Percentiles rank a stretch among this genome's conserved stretches.
Conservation (phyloP, 23 tunicate species). For the Corella eumyota region DNA sequence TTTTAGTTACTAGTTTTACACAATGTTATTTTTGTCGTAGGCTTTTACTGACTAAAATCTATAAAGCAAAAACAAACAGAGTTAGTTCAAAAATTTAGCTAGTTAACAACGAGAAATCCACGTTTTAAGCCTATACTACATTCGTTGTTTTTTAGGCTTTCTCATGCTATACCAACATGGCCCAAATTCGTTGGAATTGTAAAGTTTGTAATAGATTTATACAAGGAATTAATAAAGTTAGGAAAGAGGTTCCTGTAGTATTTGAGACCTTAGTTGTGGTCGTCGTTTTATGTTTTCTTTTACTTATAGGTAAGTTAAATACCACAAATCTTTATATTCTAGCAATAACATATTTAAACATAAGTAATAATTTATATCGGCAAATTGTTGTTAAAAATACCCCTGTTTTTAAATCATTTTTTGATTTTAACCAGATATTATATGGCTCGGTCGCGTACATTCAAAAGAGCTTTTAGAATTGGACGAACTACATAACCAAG, state of each 20-base stretch:
- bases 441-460: conserved; percentile 70
- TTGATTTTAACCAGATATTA: conserved; percentile 36
- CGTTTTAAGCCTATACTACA: too few species aligned
- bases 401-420: not conserved
- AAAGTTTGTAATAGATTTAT: not conserved
- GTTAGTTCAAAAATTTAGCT: too few species aligned
- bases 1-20: too few species aligned
- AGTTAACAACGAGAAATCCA: too few species aligned
- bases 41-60: too few species aligned
- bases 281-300: conserved; percentile 31
- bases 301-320: conserved; percentile 54
- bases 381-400: too few species aligned
- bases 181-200: not conserved
- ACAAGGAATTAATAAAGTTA: conserved; percentile 10
- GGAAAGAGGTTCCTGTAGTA: conserved; percentile 36
- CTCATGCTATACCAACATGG: too few species aligned
- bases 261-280: conserved; percentile 53
- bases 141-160: too few species aligned
- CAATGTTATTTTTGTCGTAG: too few species aligned
- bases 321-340: not conserved
- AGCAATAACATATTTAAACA: too few species aligned
- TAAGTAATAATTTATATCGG: too few species aligned
- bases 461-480: conserved; percentile 28
- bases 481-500: conserved; percentile 39
- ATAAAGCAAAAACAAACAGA: too few species aligned